Base-by-base conservation (phyloP, 1,140 invertebrate species). In the Pachypeltis micranthus region DNA sequence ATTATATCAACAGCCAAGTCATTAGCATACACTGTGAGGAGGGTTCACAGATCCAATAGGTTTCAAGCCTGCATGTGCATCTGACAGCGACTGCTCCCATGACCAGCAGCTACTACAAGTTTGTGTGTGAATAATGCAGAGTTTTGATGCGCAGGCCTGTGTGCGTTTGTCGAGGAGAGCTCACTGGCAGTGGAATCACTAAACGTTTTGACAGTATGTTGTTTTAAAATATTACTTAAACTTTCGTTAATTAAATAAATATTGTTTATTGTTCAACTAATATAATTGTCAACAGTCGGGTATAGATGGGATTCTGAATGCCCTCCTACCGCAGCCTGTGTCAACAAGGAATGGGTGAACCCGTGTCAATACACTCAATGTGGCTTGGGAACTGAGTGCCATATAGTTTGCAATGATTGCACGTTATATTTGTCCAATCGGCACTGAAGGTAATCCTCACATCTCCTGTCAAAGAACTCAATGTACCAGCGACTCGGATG, bases 261-360 rank as follows among this genome's bases (percentile, higher is more conserved):
- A n/a, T n/a, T 62, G 26, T 62, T 54, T 21, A 62, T 57, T 65
- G 19, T 39, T 39, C 34, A 39, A 39, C 34, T 39, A 7, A 10
- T 10, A 62, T 47, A 70, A 66, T 68, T 65, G 26, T 51, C 66
- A 77, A 27, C 72, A 88, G 83, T 91, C 68, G 90, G 91, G 69
- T 96, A 92, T 72, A 81, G 88, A 66, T 83, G 82, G 61, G 89
- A 94, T 71, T 83, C 84, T 27, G 91, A 93, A 62, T 95, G 92
- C 73, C 81, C 87, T 2, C 77, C 85, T 26, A 83, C 82, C 34
- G 82, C 91, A 74, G 87, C 90, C 25, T 96, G 92, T 69, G 80
- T 93, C 60, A 88, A 91, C 65, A 79, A 84, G 44, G 81, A 91
- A 69, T 96, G 92, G 71, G 75, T 87, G 24, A 84, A 93, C 72